phyloP scores from a whole-genome alignment of 2,113 vertebrate genomes.

The Aleadryas rufinucha region DNA sequence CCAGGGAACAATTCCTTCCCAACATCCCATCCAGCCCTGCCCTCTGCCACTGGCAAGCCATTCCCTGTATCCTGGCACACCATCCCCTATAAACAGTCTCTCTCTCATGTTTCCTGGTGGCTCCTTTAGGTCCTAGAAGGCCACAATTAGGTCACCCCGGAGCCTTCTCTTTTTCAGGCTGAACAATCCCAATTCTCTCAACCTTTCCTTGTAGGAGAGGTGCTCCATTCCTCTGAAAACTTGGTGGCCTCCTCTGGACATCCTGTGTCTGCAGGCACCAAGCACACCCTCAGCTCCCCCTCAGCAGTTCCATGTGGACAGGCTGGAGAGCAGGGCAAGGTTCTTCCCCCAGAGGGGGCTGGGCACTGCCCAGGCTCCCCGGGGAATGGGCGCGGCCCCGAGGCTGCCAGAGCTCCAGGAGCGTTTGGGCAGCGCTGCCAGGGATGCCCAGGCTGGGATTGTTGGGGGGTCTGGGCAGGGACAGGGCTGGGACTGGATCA shows the following conservation, averaged over 20 bases:
- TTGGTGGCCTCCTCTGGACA: background rate
- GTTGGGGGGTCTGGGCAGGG: background rate
- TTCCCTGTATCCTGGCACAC: fast-evolving
- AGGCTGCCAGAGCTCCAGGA: background rate
- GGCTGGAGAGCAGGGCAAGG: background rate
- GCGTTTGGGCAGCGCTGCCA: background rate
- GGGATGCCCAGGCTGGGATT: background rate
- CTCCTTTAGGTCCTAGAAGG: background rate
- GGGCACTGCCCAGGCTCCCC: background rate
- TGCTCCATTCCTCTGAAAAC: background rate
- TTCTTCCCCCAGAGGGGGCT: background rate
- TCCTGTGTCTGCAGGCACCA: background rate
- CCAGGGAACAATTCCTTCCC: background rate
- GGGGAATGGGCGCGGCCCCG: background rate
- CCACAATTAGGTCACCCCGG: background rate
- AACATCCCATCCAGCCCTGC: background rate
- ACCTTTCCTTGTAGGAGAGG: background rate
- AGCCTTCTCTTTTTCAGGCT: background rate
- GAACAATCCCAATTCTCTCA: background rate
- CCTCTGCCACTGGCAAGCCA: background rate
- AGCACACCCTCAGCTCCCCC: background rate
- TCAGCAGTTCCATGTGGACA: background rate
- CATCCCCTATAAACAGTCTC: background rate
- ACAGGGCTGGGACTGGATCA: fast-evolving
- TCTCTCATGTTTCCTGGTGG: background rate